Conservation (phyloP, 2,888 invertebrate species). For the Craniophora ligustri region DNA sequence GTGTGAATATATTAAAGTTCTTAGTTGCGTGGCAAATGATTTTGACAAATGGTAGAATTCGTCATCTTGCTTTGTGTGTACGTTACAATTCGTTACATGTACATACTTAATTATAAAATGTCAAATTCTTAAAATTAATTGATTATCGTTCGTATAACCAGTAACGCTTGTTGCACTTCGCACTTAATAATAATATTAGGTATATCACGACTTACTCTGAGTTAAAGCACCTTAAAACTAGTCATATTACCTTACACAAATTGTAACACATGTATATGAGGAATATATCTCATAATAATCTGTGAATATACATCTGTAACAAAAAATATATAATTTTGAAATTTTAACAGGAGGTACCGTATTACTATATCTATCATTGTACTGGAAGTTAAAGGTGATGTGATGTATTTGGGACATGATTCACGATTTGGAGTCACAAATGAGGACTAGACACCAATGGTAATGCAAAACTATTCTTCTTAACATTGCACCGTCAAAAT, state of each 20-base stretch:
- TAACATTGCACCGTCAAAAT: conserved; percentile 73
- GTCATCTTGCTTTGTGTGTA: conserved; percentile 44
- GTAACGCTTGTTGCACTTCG: conserved; percentile 60
- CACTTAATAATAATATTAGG: conserved; percentile 66
- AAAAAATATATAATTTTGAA: conserved; percentile 80
- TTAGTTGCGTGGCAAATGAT: conserved; percentile 28
- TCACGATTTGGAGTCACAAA: conserved; percentile 56
- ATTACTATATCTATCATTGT: conserved; percentile 69
- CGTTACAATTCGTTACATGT: conserved; percentile 49
- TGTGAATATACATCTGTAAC: conserved; percentile 77
- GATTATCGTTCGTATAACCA: conserved; percentile 60
- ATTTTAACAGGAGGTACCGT: conserved; percentile 84
- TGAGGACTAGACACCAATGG: conserved; percentile 60
- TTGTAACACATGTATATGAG: conserved; percentile 73
- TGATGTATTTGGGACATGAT: conserved; percentile 65
- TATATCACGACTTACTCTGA: conserved; percentile 83
- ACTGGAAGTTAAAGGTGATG: conserved; percentile 74
- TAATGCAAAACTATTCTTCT: conserved; percentile 47
- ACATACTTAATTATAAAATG: conserved; percentile 53
- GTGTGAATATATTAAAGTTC: conserved; percentile 35
- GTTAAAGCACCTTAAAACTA: conserved; percentile 85
- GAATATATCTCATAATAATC: conserved; percentile 73
- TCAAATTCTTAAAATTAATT: conserved; percentile 61
- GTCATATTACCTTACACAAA: conserved; percentile 66
- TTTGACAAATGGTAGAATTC: conserved; percentile 51